Percentiles rank a stretch among this genome's conserved stretches.
Conservation (phyloP, 2,888 invertebrate genomes). For the Lathronympha strigana region DNA sequence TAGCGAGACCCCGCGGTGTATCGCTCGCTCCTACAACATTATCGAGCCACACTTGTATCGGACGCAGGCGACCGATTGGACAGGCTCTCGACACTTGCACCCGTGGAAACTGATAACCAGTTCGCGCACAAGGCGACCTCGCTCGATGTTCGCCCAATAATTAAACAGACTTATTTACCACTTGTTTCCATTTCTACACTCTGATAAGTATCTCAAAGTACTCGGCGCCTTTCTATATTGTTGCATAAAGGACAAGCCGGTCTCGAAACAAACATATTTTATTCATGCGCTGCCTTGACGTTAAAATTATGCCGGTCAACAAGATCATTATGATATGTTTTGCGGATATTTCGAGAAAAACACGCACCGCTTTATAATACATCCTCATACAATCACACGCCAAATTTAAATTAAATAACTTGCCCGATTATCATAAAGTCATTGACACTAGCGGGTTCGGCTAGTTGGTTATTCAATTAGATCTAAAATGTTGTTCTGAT, state of each 20-base stretch:
- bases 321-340: neutral
- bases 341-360: constrained; percentile 22
- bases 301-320: constrained; percentile 7
- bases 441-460: constrained; percentile 52
- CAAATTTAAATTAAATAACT: constrained; percentile 4
- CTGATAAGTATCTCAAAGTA: constrained; percentile 56
- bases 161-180: constrained; percentile 77
- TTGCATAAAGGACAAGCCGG: constrained; percentile 56
- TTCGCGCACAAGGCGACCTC: constrained; percentile 78
- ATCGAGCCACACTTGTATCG: constrained; percentile 5
- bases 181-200: constrained; percentile 73
- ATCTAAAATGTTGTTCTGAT: constrained; percentile 23
- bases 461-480: constrained; percentile 43
- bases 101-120: constrained; percentile 73
- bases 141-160: constrained; percentile 72
- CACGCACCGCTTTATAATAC: neutral
- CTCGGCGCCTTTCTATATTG: constrained; percentile 57
- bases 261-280: constrained; percentile 11
- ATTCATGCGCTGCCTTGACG: constrained; percentile 48
- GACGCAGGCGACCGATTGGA: constrained; percentile 33
- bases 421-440: constrained; percentile 47
- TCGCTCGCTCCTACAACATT: constrained; percentile 8
- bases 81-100: constrained; percentile 60
- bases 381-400: constrained; percentile 9
- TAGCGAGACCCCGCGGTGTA: constrained; percentile 44